phyloP scores from a whole-genome alignment of 2,797 vertebrate species.

The Margarornis squamiger region DNA sequence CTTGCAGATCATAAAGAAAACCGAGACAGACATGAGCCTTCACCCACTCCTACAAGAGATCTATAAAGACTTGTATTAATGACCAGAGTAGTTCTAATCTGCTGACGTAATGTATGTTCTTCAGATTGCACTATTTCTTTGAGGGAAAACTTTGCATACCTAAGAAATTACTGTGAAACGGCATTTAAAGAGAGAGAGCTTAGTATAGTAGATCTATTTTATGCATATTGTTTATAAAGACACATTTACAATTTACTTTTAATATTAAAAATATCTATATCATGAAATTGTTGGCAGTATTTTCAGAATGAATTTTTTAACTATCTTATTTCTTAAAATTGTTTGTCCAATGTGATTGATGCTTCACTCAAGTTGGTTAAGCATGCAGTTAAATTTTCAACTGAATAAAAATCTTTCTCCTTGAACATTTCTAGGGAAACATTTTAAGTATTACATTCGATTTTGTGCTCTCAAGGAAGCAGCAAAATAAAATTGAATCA shows the following conservation, averaged over 20 bases:
- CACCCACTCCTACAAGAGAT: slow-evolving; percentile 98
- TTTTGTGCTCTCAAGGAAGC: slow-evolving; percentile 24
- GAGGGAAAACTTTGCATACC: slow-evolving; percentile 75
- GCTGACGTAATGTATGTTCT: slow-evolving; percentile 66
- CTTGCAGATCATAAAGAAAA: slow-evolving; percentile 93
- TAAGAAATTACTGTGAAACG: slow-evolving; percentile 83
- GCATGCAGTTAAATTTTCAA: slow-evolving; percentile 42
- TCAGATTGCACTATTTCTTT: slow-evolving; percentile 80
- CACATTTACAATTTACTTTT: slow-evolving; percentile 84
- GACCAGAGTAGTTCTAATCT: slow-evolving; percentile 14
- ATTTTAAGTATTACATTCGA: neutral
- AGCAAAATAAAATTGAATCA: neutral
- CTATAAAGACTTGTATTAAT: slow-evolving; percentile 94
- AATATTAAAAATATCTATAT: slow-evolving; percentile 84
- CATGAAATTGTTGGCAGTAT: slow-evolving; percentile 70
- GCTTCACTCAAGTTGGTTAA: slow-evolving; percentile 40
- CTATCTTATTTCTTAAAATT: slow-evolving; percentile 46
- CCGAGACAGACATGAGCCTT: slow-evolving; percentile 91
- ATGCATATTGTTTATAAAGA: slow-evolving; percentile 86
- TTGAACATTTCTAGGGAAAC: slow-evolving; percentile 28
- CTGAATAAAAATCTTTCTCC: slow-evolving; percentile 50
- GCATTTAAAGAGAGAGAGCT: slow-evolving; percentile 78
- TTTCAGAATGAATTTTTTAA: slow-evolving; percentile 64
- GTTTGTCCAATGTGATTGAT: slow-evolving; percentile 52
- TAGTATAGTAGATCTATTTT: slow-evolving; percentile 84